These are phyloP conservation scores for Cyclura pinguis DNA, from an alignment of 2,797 vertebrate species.

Conservation along the genomic window DNA sequence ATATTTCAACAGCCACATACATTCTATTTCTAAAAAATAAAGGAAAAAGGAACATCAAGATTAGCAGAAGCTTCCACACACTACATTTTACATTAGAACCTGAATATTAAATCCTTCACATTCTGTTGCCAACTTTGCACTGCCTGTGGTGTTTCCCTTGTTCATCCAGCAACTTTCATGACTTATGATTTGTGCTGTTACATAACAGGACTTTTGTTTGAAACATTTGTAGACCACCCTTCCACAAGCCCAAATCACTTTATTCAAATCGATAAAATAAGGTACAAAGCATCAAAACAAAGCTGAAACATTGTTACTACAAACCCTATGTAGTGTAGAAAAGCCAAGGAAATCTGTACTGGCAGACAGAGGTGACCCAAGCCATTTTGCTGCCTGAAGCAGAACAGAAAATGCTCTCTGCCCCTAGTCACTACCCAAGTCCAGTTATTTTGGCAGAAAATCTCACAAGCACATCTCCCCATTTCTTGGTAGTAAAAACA, in stretches of 20 bases:
- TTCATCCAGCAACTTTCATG: neutral
- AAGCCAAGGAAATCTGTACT: too few species aligned
- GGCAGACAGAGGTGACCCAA: too few species aligned
- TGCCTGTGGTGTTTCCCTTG: neutral
- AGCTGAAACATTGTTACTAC: too few species aligned
- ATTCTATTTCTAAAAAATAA: neutral
- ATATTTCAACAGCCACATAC: neutral
- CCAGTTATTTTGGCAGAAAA: neutral
- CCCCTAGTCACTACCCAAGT: too few species aligned
- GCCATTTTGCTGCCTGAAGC: too few species aligned
- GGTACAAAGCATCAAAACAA: neutral
- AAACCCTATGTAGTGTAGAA: neutral
- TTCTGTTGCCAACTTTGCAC: too few species aligned
- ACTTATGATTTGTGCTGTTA: neutral
- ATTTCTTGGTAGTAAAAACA: neutral
- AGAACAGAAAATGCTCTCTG: too few species aligned
- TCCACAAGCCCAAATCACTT: neutral
- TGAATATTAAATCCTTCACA: neutral
- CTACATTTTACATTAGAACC: neutral
- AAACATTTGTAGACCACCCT: neutral
- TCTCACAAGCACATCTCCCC: neutral
- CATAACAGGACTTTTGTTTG: neutral
- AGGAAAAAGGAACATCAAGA: neutral
- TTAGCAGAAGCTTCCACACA: neutral
- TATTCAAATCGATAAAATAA: neutral